phyloP scores from a whole-genome alignment of 2,113 vertebrate species.

The Oryctolagus cuniculus region mOryCun1.1 NC_091449.1:36359501-36360000 shows the following conservation, averaged over 20 bases:
- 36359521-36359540: not conserved
- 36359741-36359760: not conserved
- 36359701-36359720: not conserved
- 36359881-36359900: slow-evolving; percentile 19
- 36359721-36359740: not conserved
- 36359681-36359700: not conserved
- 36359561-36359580: not conserved
- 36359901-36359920: not conserved
- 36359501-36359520: not conserved
- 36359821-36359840: slow-evolving; percentile 12
- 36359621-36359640: not conserved
- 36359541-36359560: not conserved
- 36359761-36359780: not conserved
- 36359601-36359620: not conserved
- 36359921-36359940: not conserved
- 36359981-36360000: slow-evolving; percentile 38
- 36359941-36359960: not conserved
- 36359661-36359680: not conserved
- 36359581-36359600: not conserved
- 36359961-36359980: slow-evolving; percentile 52
- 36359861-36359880: not conserved
- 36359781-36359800: not conserved
- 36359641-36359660: not conserved
- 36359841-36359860: not conserved
- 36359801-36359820: not conserved